A percentile compares a stretch with the other conserved stretches of the same genome.
Evolutionary conservation across 2,797 vertebrate species (phyloP).

Genomic region (Notolepis coatsorum): DNA sequence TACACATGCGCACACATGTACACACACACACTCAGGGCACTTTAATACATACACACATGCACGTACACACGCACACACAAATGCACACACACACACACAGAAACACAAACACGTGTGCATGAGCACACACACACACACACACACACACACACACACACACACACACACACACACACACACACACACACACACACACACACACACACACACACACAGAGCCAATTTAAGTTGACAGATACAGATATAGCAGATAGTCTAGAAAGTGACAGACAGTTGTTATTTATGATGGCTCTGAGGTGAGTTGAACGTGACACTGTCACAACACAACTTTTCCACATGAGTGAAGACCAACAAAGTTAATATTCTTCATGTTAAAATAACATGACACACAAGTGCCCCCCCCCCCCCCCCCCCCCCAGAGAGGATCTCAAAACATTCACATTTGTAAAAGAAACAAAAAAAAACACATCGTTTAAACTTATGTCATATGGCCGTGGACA

Average conservation of each 20-base stretch:
- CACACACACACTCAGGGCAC: too few species aligned
- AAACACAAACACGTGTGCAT: background rate
- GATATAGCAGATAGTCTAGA: slow-evolving; percentile 37
- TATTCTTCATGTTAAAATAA: slow-evolving; percentile 43
- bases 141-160: slow-evolving; percentile 9
- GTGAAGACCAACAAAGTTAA: slow-evolving; percentile 45
- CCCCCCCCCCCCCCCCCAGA: too few species aligned
- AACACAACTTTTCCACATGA: slow-evolving; percentile 42
- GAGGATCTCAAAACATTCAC: slow-evolving; percentile 51
- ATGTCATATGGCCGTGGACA: slow-evolving; percentile 61
- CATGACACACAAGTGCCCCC: slow-evolving; percentile 27
- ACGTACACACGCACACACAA: background rate
- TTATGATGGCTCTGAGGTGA: slow-evolving; percentile 43
- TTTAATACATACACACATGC: background rate
- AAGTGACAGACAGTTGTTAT: slow-evolving; percentile 50
- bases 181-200: slow-evolving; percentile 19
- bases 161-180: background rate
- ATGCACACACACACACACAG: background rate
- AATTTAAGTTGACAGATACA: slow-evolving; percentile 59
- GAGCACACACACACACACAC: slow-evolving; percentile 21
- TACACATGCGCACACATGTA: too few species aligned
- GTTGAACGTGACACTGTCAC: slow-evolving; percentile 40
- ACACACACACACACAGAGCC: slow-evolving; percentile 13
- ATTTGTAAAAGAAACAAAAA: slow-evolving; percentile 35
- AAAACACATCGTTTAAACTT: slow-evolving; percentile 61